phyloP scores from a whole-genome alignment of 2,888 invertebrate species.

The Lasioglossum pauxillum region DNA sequence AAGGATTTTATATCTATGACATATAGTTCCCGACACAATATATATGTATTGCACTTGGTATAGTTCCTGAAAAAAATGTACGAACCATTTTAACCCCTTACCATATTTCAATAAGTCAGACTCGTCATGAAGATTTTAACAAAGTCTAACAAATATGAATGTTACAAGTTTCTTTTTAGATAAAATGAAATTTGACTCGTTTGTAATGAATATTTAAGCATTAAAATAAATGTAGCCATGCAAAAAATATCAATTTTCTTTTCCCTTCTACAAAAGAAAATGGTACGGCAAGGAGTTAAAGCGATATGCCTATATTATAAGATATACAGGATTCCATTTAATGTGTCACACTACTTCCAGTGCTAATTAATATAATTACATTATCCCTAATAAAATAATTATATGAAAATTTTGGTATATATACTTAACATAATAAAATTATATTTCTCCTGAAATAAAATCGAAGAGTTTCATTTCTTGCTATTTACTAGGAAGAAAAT shows the following conservation, averaged over 20 bases:
- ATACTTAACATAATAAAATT: background rate
- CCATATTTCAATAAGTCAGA: too few relatives aligned
- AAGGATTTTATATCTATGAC: background rate
- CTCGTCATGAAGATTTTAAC: too few relatives aligned
- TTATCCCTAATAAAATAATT: background rate
- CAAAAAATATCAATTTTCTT: too few relatives aligned
- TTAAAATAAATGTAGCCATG: too few relatives aligned
- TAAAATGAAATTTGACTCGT: too few relatives aligned
- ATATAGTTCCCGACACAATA: too few relatives aligned
- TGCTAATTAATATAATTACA: background rate
- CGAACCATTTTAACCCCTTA: background rate
- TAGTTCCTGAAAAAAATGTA: conserved; percentile 26
- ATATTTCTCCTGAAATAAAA: background rate
- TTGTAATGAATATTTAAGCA: too few relatives aligned
- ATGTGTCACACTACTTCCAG: background rate
- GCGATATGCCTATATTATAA: background rate
- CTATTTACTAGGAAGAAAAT: background rate
- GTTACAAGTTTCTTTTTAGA: too few relatives aligned
- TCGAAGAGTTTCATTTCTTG: background rate
- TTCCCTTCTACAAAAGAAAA: too few relatives aligned
- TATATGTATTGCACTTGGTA: background rate
- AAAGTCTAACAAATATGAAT: too few relatives aligned
- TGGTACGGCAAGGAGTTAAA: background rate
- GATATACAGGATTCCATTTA: background rate
- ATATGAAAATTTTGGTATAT: background rate